Evolutionary conservation across 2,113 vertebrate genomes (phyloP), one percentile per base, ranked within the genome.

Genomic region (Noctilio leporinus): DNA sequence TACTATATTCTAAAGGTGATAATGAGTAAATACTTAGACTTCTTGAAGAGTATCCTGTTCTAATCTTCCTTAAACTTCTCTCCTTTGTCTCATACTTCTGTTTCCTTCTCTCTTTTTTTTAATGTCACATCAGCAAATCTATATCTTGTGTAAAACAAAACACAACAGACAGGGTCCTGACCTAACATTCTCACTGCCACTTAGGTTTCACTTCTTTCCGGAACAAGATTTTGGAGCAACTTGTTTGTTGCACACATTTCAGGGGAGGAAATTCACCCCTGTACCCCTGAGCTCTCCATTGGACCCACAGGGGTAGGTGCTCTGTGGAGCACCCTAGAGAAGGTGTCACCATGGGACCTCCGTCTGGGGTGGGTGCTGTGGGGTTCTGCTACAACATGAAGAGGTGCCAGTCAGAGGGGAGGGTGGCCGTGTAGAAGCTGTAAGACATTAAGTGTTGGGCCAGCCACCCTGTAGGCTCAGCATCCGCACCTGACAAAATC

Each of bases 401-500:
- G 85, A 90, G 26, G 3, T 55, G 16, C 73, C 86, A 89, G 80
- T 91, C 84, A 87, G 53, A 57, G 78, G 57, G 35, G 73, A 87
- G 26, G 17, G 1, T 9, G 9, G 9, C 35, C 10, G 67, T 35
- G 0, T 49, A 51, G 59, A 47, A 72, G 76, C 10, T 2, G 15
- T 33, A 22, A 51, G 87, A 69, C 93, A 83, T 51, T 75, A 70
- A 91, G 35, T 53, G 69, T 92, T 62, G 59, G 22, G 28, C 72
- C 76, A 77, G 59, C 96, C 86, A 45, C 55, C 24, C 77, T 72
- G n/a, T 11, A 0, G 0, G 87, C 85, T 88, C 75, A 69, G 73
- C 53, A 4, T 30, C 81, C 38, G 62, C 38, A 62, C 59, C 65
- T 64, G 28, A 9, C 72, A 49, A 95, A 75, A 91, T n/a, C 76